Evolutionary conservation across 2,797 vertebrate genomes (phyloP), one percentile per base, ranked within the genome.

Genomic region (Cygnus olor): DNA sequence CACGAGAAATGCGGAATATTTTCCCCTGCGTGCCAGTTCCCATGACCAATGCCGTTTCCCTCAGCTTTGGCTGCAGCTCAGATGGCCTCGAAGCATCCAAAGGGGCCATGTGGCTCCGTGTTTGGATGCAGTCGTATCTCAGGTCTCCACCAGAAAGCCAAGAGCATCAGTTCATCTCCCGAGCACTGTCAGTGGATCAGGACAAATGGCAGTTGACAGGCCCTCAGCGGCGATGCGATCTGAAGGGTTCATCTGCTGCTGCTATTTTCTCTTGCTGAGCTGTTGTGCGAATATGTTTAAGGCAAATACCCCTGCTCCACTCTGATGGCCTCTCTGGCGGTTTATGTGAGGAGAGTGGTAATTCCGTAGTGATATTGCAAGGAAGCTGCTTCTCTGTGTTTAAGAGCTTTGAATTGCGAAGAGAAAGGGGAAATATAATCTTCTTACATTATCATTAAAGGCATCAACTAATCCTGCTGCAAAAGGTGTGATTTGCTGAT

Each of bases 371-470:
- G 71, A 25, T 61, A 25, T 44, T 88, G 74, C 74, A 45, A 56
- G 56, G 11, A 80, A 65, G 1, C 36, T 40, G 44, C 6, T 63
- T 80, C 77, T 85, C 63, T 30, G 45, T 88, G 16, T 88, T 92
- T 66, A 80, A 93, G 80, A 72, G 68, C 82, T 90, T 86, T 82
- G 87, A 90, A 65, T 88, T 19, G 28, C 49, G 90, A 76, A 86
- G 89, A 94, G 77, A 92, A 94, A 80, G 53, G 64, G 40, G 53
- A 91, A 87, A 66, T 65, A 95, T 91, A 91, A 96, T 96, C 92
- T 95, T 80, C 95, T 89, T 90, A 84, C 24, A 34, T 89, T 94
- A 91, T 96, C 96, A 94, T 93, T 95, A 92, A 97, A 96, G 94
- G 76, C 85, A 93, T 95, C 92, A 9, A 6, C 84, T 96, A 97